Evolutionary conservation across 2,888 invertebrate genomes (phyloP).

Genomic region (Plagodis dolabraria): DNA sequence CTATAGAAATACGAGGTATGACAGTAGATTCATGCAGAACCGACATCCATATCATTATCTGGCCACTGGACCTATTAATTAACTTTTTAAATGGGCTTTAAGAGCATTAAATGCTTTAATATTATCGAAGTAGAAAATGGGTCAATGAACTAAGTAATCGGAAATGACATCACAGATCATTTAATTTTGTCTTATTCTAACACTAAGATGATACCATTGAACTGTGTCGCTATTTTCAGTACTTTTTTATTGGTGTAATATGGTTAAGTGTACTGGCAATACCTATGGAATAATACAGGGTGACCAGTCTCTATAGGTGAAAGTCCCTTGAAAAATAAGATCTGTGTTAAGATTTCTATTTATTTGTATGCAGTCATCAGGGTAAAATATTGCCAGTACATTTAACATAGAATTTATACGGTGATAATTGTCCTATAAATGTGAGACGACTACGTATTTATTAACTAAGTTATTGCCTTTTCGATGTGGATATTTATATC

Average conservation of each 20-base stretch:
- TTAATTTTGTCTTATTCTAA: too few relatives aligned
- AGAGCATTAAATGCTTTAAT: constrained; percentile 23
- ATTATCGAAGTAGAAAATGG: constrained; percentile 1
- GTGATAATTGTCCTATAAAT: constrained; percentile 9
- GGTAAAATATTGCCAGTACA: constrained; percentile 13
- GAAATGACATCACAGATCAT: too few relatives aligned
- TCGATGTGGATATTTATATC: constrained; percentile 1
- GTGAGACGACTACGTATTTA: constrained; percentile 23
- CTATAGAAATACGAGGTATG: constrained; percentile 77
- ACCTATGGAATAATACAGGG: neutral
- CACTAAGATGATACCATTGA: too few relatives aligned
- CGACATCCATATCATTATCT: constrained; percentile 75
- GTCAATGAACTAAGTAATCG: too few relatives aligned
- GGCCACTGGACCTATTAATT: constrained; percentile 80
- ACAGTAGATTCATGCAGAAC: constrained; percentile 69
- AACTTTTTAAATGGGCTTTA: constrained; percentile 35
- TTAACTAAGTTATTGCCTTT: constrained; percentile 26
- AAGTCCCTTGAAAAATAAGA: neutral
- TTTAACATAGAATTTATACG: constrained; percentile 14
- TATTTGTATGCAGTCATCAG: neutral
- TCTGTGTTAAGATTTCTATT: neutral
- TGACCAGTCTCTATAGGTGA: neutral
- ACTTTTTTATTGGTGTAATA: neutral
- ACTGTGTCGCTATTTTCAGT: too few relatives aligned
- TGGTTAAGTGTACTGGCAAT: constrained; percentile 11